These are phyloP conservation scores for Ascidia mentula DNA, from an alignment of 23 tunicate genomes.

Conservation along the genomic window DNA sequence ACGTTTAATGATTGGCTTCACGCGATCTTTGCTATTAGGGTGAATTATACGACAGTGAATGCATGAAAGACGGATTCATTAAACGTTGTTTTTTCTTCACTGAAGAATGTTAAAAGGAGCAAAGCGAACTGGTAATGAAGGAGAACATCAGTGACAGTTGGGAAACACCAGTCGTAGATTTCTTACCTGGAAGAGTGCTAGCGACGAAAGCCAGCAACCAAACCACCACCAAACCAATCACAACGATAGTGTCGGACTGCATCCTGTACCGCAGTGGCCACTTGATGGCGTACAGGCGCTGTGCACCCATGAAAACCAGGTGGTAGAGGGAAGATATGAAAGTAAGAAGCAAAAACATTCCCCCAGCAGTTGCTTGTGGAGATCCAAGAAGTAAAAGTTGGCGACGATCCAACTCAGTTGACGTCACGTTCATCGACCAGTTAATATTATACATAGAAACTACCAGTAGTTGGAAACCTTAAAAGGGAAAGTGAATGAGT, in stretches of 20 bases:
- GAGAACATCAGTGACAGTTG: too few relatives aligned
- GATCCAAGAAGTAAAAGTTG: not conserved
- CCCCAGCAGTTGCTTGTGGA: conserved; percentile 19
- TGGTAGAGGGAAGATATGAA: conserved; percentile 40
- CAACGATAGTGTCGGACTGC: not conserved
- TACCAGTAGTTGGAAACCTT: conserved; percentile 20
- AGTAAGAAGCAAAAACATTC: conserved; percentile 34
- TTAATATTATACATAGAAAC: conserved; percentile 12
- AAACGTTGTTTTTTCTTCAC: too few relatives aligned
- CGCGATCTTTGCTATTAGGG: too few relatives aligned
- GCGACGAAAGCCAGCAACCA: not conserved
- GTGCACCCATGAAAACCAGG: conserved; percentile 21
- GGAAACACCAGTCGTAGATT: too few relatives aligned
- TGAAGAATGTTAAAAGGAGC: too few relatives aligned
- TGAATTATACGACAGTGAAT: too few relatives aligned
- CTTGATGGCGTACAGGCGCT: conserved; percentile 28
- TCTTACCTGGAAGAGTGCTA: not conserved
- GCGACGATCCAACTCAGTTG: not conserved
- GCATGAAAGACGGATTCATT: too few relatives aligned
- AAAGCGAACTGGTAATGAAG: too few relatives aligned
- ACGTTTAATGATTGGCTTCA: too few relatives aligned
- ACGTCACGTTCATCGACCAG: conserved; percentile 15
- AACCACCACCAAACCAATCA: not conserved
- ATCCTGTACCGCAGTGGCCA: not conserved
- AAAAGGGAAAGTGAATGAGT: not conserved